phyloP scores from a whole-genome alignment of 2,797 vertebrate genomes.

The Furcifer pardalis region DNA sequence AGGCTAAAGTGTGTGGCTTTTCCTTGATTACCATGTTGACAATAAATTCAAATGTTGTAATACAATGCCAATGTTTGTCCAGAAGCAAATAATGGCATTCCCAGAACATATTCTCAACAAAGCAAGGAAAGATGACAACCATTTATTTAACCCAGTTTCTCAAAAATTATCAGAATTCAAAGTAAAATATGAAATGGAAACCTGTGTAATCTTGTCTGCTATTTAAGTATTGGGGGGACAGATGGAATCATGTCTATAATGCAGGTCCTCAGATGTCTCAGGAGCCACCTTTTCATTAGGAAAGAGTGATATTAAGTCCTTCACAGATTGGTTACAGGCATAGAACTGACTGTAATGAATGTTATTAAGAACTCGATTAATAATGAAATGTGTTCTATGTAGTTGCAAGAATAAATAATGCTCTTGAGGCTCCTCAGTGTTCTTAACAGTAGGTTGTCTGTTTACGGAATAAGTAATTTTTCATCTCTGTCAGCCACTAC shows the following conservation, averaged over 20 bases:
- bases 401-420: constrained; percentile 20
- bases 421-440: rapidly evolving
- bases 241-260: not conserved
- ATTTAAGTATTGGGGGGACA: not conserved
- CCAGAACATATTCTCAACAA: not conserved
- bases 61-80: not conserved
- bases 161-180: not conserved
- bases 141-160: not conserved
- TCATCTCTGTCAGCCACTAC: not conserved
- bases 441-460: not conserved
- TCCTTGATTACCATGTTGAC: not conserved
- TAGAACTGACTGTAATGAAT: not conserved
- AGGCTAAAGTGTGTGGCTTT: not conserved
- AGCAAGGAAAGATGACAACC: not conserved
- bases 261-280: not conserved
- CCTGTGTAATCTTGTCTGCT: not conserved
- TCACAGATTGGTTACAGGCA: not conserved
- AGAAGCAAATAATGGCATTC: not conserved
- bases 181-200: constrained; percentile 8
- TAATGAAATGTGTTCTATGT: constrained; percentile 1
- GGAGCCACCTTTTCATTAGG: constrained; percentile 15
- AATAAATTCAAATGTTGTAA: not conserved
- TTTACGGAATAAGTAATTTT: constrained; percentile 39
- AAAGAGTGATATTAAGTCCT: constrained; percentile 13
- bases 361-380: constrained; percentile 31